Percentiles rank a stretch among this genome's conserved stretches.
These are phyloP conservation scores for Drosophila setosimentum DNA, from an alignment of 2,888 invertebrate species.

Conservation along the genomic window DNA sequence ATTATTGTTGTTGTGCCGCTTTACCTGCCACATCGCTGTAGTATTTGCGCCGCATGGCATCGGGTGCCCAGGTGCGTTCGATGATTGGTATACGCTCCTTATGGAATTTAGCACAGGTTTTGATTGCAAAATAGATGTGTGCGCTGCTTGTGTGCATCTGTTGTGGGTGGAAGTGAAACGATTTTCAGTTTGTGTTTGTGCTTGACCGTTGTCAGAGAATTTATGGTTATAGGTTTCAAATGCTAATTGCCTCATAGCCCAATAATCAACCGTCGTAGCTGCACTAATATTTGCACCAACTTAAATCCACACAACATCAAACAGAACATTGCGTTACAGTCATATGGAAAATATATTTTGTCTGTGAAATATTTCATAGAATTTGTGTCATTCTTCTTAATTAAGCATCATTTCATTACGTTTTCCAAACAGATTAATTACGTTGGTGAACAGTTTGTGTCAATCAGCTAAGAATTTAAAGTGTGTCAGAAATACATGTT, in stretches of 20 bases:
- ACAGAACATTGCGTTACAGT: background rate
- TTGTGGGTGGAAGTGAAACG: constrained; percentile 26
- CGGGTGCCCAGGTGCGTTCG: constrained; percentile 93
- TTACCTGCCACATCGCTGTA: constrained; percentile 93
- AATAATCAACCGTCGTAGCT: background rate
- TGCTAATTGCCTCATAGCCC: constrained; percentile 65
- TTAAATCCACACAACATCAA: constrained; percentile 12
- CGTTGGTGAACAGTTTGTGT: background rate
- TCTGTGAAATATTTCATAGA: background rate
- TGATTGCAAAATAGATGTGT: constrained; percentile 90
- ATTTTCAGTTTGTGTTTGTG: constrained; percentile 30
- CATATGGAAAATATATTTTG: background rate
- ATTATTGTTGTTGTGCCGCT: constrained; percentile 29
- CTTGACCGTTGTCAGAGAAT: constrained; percentile 52
- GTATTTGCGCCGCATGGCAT: constrained; percentile 90
- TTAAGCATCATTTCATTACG: background rate
- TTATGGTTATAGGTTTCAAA: constrained; percentile 67
- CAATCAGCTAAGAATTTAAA: background rate
- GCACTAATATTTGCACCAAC: constrained; percentile 21
- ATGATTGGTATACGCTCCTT: constrained; percentile 91
- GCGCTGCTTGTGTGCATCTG: constrained; percentile 65
- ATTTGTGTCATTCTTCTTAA: background rate
- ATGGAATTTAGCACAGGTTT: constrained; percentile 95
- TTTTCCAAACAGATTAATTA: too few relatives aligned
- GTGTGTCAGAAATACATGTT: background rate